Evolutionary conservation across 2,113 vertebrate genomes (phyloP).

Genomic region (Callorhinus ursinus): DNA sequence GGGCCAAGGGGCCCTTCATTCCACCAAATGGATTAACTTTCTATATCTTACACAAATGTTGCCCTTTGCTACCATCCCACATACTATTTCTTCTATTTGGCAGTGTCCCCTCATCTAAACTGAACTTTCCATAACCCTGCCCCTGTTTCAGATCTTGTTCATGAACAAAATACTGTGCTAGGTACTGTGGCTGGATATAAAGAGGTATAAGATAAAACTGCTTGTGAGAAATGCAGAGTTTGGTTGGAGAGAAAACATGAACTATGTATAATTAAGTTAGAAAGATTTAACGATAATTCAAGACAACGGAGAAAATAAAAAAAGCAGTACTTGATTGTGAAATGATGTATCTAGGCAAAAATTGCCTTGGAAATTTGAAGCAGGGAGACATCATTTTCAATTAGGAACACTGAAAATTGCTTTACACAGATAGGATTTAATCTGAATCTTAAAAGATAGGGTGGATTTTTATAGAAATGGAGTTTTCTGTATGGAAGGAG

Average conservation of each 20-base stretch:
- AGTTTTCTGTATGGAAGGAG: not conserved
- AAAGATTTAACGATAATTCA: slow-evolving; percentile 33
- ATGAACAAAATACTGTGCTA: not conserved
- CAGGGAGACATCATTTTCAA: slow-evolving; percentile 1
- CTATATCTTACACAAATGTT: not conserved
- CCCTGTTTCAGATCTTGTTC: not conserved
- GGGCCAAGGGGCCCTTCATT: not conserved
- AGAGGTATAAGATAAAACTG: not conserved
- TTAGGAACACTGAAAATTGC: slow-evolving; percentile 2
- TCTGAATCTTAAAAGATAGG: slow-evolving; percentile 41
- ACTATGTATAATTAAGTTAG: slow-evolving; percentile 3
- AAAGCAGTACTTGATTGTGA: slow-evolving; percentile 5
- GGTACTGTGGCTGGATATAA: not conserved
- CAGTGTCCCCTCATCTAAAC: not conserved
- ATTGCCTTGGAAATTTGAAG: slow-evolving; percentile 52
- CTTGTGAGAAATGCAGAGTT: not conserved
- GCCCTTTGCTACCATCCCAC: not conserved
- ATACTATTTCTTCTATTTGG: not conserved
- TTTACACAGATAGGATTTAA: slow-evolving; percentile 17
- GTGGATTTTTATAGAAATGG: slow-evolving; percentile 35
- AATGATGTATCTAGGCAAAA: slow-evolving; percentile 56
- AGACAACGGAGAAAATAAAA: slow-evolving; percentile 12
- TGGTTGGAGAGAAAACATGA: not conserved
- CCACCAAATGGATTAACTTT: not conserved
- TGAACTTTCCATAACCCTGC: not conserved